A percentile compares a stretch with the other conserved stretches of the same genome.
These are phyloP conservation scores for Hemichromis elongatus DNA, from an alignment of 2,113 vertebrate species.

Conservation along the genomic window DNA sequence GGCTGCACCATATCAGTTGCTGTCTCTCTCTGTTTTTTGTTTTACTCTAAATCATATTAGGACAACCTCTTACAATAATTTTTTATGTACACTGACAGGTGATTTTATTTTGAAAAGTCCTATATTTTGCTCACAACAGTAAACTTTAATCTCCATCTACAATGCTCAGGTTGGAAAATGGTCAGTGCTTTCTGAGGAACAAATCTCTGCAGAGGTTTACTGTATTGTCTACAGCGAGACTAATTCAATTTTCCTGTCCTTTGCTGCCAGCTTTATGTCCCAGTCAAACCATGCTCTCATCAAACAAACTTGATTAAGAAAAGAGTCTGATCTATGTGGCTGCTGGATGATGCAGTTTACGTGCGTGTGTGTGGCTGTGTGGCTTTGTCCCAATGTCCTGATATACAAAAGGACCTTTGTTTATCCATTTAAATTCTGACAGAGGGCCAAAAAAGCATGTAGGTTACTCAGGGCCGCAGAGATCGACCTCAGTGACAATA, in stretches of 20 bases:
- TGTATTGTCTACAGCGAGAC: constrained; percentile 20
- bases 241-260: constrained; percentile 63
- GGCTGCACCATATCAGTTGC: neutral
- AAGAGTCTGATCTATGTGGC: constrained; percentile 50
- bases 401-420: constrained; percentile 33
- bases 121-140: neutral
- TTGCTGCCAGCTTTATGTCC: constrained; percentile 56
- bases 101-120: neutral
- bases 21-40: neutral
- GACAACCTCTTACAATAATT: neutral
- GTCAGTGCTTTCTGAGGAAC: neutral
- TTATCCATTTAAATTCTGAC: constrained; percentile 35
- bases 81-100: neutral
- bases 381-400: constrained; percentile 17
- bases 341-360: constrained; percentile 41
- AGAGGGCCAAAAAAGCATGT: constrained; percentile 15
- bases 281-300: constrained; percentile 58
- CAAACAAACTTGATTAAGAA: constrained; percentile 70
- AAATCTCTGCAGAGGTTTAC: constrained; percentile 23
- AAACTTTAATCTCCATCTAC: neutral
- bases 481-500: neutral
- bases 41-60: neutral
- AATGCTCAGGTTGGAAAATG: neutral
- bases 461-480: neutral
- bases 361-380: neutral